A percentile compares a stretch with the other conserved stretches of the same genome.
These are phyloP conservation scores for Drosophila dives DNA, from an alignment of 2,888 invertebrate genomes.

Conservation along the genomic window DNA sequence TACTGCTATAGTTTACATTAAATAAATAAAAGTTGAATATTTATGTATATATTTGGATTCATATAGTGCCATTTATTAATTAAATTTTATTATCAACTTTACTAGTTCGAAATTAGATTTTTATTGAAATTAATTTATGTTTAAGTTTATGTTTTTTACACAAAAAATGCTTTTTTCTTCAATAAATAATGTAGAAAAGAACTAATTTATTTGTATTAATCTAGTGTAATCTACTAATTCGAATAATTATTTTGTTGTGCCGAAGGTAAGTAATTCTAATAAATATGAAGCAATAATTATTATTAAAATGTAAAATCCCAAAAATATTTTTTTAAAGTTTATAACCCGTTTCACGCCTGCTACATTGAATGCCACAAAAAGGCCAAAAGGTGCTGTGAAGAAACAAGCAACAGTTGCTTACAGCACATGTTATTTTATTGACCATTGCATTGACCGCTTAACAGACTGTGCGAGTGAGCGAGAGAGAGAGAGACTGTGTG, in stretches of 20 bases:
- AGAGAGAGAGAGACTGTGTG: slow-evolving; percentile 20
- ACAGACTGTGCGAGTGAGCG: slow-evolving; percentile 6
- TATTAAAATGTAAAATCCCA: not conserved
- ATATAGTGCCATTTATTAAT: not conserved
- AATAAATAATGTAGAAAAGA: not conserved
- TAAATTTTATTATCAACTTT: rapidly evolving
- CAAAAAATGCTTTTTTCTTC: not conserved
- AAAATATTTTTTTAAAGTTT: slow-evolving; percentile 23
- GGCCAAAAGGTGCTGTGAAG: slow-evolving; percentile 23
- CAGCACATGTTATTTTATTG: slow-evolving; percentile 28
- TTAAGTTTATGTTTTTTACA: not conserved
- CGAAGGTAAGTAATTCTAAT: not conserved
- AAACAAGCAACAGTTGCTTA: slow-evolving; percentile 36
- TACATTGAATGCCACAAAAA: slow-evolving; percentile 30
- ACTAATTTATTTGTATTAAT: not conserved
- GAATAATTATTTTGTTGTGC: not conserved
- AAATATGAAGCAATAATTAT: not conserved
- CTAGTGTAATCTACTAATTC: not conserved
- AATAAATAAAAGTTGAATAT: not conserved
- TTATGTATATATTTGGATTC: not conserved
- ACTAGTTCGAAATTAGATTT: not conserved
- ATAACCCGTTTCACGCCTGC: slow-evolving; percentile 40
- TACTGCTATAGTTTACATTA: not conserved
- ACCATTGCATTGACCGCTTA: slow-evolving; percentile 21
- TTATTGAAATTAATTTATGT: not conserved